A percentile compares a stretch with the other conserved stretches of the same genome.
Evolutionary conservation across 2,797 vertebrate genomes (phyloP).

Genomic region (Chromobotia macracanthus): DNA sequence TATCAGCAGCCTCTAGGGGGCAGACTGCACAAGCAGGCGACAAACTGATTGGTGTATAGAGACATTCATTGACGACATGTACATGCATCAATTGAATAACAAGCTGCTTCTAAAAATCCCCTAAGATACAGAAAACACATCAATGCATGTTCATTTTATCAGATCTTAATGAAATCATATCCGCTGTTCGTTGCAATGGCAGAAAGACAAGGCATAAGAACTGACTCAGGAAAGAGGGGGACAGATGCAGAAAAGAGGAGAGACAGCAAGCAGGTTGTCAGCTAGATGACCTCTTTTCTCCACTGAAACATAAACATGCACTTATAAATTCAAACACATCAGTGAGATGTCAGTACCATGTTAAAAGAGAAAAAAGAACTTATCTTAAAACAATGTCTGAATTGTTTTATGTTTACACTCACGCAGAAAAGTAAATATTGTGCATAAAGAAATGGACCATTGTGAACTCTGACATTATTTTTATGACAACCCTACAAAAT

Average conservation of each 20-base stretch:
- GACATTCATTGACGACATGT: slow-evolving; percentile 11
- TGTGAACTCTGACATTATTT: background rate
- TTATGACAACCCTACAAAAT: too few relatives aligned
- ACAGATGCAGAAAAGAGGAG: slow-evolving; percentile 42
- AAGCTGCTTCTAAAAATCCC: slow-evolving; percentile 22
- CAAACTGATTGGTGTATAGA: too few relatives aligned
- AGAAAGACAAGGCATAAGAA: slow-evolving; percentile 13
- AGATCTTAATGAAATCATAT: background rate
- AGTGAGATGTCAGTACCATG: background rate
- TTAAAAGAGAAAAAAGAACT: background rate
- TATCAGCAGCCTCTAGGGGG: slow-evolving; percentile 35
- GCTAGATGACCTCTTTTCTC: slow-evolving; percentile 44
- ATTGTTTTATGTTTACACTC: background rate
- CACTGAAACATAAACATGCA: slow-evolving; percentile 25
- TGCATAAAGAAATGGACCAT: background rate
- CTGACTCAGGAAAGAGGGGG: slow-evolving; percentile 40
- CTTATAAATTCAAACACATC: background rate
- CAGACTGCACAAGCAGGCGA: slow-evolving; percentile 4
- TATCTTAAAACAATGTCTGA: background rate
- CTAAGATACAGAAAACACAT: slow-evolving; percentile 21
- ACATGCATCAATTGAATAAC: slow-evolving; percentile 24
- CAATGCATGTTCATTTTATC: slow-evolving; percentile 27
- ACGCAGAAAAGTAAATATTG: background rate
- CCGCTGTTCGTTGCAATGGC: slow-evolving; percentile 17
- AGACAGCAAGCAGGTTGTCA: slow-evolving; percentile 55